Evolutionary conservation across 2,888 invertebrate genomes (phyloP), one percentile per base, ranked within the genome.

Genomic region (Muscina levida): DNA sequence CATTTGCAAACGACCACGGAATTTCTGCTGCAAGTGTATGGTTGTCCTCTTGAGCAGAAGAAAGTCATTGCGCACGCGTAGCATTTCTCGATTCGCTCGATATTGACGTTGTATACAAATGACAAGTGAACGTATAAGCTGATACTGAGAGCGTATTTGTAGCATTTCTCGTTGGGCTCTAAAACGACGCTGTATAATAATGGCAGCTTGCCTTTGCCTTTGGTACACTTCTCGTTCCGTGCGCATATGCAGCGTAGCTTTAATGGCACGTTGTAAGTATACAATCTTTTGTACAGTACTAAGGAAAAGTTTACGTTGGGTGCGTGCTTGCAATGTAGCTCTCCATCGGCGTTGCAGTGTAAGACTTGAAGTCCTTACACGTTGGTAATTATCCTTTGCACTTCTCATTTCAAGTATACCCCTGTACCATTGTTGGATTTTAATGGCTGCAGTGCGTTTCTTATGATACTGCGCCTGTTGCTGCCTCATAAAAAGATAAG

Each of bases 1-100:
- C 90, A 91, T 92, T 19, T 87, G 59, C 17, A 90, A 53, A 1
- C 91, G 86, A 42, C 90, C 91, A 31, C 92, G 91, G 83, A 91
- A 93, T 70, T 85, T 87, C 56, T 87, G 88, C 80, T 91, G 90
- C 72, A 91, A 67, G 62, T 85, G 84, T 13, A 89, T 76, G 1
- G 86, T 73, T 2, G 85, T 80, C 1, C 66, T 46, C 4, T 84
- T 86, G 0, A 90, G 82, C 17, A 81, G 42, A 10, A 86, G 1
- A 72, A 85, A 90, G n/a, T 85, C 62, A 0, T 56, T 24, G 0
- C 87, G 85, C 11, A 79, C 72, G 0, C 53, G 37, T 2, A 82
- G 79, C 89, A 89, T 90, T 4, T 74, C 68, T 3, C 66, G 82
- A 31, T 84, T 85, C 1, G 88, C 88, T 10, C 89, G 87, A 75